These are phyloP conservation scores for Hydrophis major DNA, from an alignment of 2,797 vertebrate genomes.

Conservation along the genomic window DNA sequence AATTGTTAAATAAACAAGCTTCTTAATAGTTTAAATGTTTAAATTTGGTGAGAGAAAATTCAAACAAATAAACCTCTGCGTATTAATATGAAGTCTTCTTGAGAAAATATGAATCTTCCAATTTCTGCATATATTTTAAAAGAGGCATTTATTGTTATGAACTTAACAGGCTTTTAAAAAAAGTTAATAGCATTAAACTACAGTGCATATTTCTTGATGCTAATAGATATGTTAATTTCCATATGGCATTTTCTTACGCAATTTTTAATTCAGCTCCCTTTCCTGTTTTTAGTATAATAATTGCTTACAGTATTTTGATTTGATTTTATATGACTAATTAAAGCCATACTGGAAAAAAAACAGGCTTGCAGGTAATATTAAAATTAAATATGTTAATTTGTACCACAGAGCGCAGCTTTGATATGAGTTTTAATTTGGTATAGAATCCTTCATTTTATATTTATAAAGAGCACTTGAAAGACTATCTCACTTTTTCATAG, in stretches of 20 bases:
- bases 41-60: conserved; percentile 74
- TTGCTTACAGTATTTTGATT: conserved; percentile 74
- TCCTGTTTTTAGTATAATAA: conserved; percentile 76
- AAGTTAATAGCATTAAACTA: conserved; percentile 68
- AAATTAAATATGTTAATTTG: conserved; percentile 84
- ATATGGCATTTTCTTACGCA: conserved; percentile 73
- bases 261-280: conserved; percentile 75
- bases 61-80: conserved; percentile 55
- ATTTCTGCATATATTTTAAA: conserved; percentile 64
- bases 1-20: conserved; percentile 16
- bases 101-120: conserved; percentile 59
- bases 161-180: conserved; percentile 55
- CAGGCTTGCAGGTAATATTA: conserved; percentile 79
- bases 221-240: conserved; percentile 76
- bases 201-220: conserved; percentile 70
- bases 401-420: conserved; percentile 75
- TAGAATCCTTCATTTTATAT: conserved; percentile 75
- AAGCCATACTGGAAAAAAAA: conserved; percentile 68
- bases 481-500: conserved; percentile 70
- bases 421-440: conserved; percentile 77
- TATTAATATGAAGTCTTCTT: conserved; percentile 50
- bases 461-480: conserved; percentile 77
- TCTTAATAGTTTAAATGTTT: conserved; percentile 65
- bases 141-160: conserved; percentile 56
- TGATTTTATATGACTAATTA: conserved; percentile 80